Base-by-base conservation (phyloP, 2,888 invertebrate species). In the Oxytorus armatus region DNA sequence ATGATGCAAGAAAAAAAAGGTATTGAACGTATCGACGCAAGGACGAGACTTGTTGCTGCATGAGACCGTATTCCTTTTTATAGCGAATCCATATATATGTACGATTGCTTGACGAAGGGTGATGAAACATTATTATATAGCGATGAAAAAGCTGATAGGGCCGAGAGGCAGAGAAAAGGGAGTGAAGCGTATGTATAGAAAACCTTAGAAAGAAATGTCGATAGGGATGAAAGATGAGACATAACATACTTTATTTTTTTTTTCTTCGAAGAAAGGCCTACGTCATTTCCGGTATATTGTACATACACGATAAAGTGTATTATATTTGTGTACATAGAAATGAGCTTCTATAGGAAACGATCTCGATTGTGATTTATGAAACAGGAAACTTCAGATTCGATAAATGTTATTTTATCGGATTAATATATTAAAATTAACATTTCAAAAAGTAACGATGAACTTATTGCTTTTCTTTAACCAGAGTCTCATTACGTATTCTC, bases 51-150 rank as follows among this genome's bases (percentile, higher is more conserved):
- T 72, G 77, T 79, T 79, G 81, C 75, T 63, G 39, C 69, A 39
- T 36, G 90, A 29, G 3, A 29, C n/a, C 94, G 25, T 25, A 5
- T 51, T 29, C 11, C 14, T 23, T 1, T n/a, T 51, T 18, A n/a
- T n/a, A 36, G n/a, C 16, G 33, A 14, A 42, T 18, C 0, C 33
- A 18, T 25, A 18, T n/a, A n/a, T 18, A 51, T 36, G n/a, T 11
- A 23, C 16, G 14, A 53, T 36, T 39, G 25, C 39, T 29, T 16
- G 0, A 23, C 8, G 42, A 69, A n/a, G 33, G 57, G 16, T 14
- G 8, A n/a, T 7, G 18, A 55, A 42, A 25, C 16, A 4, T 18
- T 53, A n/a, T 16, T 25, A n/a, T n/a, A n/a, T n/a, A n/a, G 25
- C 39, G 51, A 39, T 53, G 25, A 53, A 53, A 53, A 25, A 23